phyloP scores from a whole-genome alignment of 1,140 invertebrate species.

The Coelopa frigida region DNA sequence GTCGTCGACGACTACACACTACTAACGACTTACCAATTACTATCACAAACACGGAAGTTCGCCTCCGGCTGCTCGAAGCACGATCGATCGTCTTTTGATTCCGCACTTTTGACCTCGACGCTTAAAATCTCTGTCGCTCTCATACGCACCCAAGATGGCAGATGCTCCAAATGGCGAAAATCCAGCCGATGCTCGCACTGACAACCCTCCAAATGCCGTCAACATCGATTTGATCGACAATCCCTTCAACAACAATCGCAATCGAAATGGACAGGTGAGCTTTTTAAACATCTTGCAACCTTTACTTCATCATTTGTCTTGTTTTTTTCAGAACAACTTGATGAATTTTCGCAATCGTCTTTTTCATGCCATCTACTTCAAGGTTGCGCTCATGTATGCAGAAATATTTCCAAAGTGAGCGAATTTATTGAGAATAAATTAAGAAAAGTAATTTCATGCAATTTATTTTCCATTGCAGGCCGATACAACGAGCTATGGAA shows the following conservation, averaged over 20 bases:
- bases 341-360: slow-evolving; percentile 83
- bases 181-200: not conserved
- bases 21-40: too few relatives aligned
- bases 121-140: too few relatives aligned
- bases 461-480: slow-evolving; percentile 43
- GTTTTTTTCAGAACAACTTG: slow-evolving; percentile 57
- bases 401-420: slow-evolving; percentile 64
- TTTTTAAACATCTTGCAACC: not conserved
- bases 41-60: too few relatives aligned
- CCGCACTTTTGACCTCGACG: too few relatives aligned
- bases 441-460: slow-evolving; percentile 10
- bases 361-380: slow-evolving; percentile 93
- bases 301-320: slow-evolving; percentile 11
- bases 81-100: too few relatives aligned
- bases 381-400: slow-evolving; percentile 83
- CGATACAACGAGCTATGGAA: slow-evolving; percentile 81
- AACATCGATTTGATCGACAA: slow-evolving; percentile 14
- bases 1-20: too few relatives aligned
- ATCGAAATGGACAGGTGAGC: slow-evolving; percentile 27
- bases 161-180: too few relatives aligned
- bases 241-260: slow-evolving; percentile 17
- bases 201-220: slow-evolving; percentile 8
- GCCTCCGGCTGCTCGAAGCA: too few relatives aligned
- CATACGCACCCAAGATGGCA: too few relatives aligned
- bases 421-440: too few relatives aligned